Evolutionary conservation across 1,140 invertebrate species (phyloP).

Genomic region (Drosophila equinoxialis): DNA sequence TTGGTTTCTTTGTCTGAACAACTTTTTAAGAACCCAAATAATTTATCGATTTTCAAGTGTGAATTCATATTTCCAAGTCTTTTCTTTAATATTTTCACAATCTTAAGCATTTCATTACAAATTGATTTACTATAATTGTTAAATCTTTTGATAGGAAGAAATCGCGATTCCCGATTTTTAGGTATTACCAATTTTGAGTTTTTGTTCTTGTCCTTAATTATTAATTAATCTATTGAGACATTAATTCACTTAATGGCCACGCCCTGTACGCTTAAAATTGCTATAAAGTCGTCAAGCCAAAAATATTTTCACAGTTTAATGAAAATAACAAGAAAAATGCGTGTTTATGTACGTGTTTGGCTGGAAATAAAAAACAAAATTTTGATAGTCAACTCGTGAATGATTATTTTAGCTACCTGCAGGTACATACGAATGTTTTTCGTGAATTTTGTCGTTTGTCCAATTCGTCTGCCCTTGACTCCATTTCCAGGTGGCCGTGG

Average conservation of each 20-base stretch:
- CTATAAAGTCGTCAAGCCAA: not conserved
- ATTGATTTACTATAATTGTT: too few species aligned
- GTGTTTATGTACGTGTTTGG: conserved; percentile 57
- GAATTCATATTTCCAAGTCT: too few species aligned
- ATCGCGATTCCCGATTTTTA: not conserved
- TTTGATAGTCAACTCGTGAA: conserved; percentile 55
- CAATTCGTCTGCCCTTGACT: conserved; percentile 57
- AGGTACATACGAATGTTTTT: not conserved
- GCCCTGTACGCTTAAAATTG: conserved; percentile 3
- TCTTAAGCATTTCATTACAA: too few species aligned
- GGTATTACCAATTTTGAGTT: not conserved
- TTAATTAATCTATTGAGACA: too few species aligned
- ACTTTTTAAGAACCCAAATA: too few species aligned
- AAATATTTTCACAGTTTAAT: conserved; percentile 1
- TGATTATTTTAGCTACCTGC: not conserved
- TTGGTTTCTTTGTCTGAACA: too few species aligned
- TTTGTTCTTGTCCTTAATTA: not conserved
- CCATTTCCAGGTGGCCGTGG: conserved; percentile 61
- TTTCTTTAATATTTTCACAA: too few species aligned
- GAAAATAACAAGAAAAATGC: conserved; percentile 39
- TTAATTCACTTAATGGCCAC: not conserved
- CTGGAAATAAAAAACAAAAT: conserved; percentile 45
- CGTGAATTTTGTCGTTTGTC: not conserved
- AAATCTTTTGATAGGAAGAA: too few species aligned
- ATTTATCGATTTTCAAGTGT: too few species aligned